These are phyloP conservation scores for Antheraea mylitta DNA, from an alignment of 1,140 invertebrate species.

Conservation along the genomic window DNA sequence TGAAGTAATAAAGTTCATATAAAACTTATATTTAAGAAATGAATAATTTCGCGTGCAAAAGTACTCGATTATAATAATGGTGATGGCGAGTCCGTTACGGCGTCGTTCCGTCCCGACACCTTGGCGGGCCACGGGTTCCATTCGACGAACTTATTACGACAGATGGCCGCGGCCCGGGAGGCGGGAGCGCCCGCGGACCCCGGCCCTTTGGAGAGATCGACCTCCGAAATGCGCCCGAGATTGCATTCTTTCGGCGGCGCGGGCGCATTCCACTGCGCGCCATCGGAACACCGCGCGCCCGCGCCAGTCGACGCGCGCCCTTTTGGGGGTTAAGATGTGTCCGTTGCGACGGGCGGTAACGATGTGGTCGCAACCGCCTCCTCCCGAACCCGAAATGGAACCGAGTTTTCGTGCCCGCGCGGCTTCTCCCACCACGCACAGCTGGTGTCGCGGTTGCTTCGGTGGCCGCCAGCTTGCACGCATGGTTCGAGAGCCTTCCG, in stretches of 20 bases:
- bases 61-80: conserved; percentile 39
- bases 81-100: conserved; percentile 64
- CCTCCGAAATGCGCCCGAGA: conserved; percentile 76
- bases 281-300: conserved; percentile 64
- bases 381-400: conserved; percentile 66
- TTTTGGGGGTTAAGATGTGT: conserved; percentile 79
- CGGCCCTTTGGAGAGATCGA: conserved; percentile 73
- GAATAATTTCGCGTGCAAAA: conserved; percentile 62
- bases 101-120: conserved; percentile 44
- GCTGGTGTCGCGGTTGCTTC: conserved; percentile 47
- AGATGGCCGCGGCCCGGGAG: conserved; percentile 66
- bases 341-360: conserved; percentile 68
- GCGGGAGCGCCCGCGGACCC: conserved; percentile 61
- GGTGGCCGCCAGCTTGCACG: conserved; percentile 50
- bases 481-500: conserved; percentile 61
- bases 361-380: conserved; percentile 66
- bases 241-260: conserved; percentile 78
- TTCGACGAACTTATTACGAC: conserved; percentile 72
- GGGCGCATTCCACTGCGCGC: conserved; percentile 75
- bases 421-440: conserved; percentile 43
- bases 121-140: conserved; percentile 52
- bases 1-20: background rate
- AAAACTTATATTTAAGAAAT: conserved; percentile 14
- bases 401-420: conserved; percentile 46
- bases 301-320: conserved; percentile 75